Evolutionary conservation across 2,888 invertebrate species (phyloP).

Genomic region (Lysandra bellargus): DNA sequence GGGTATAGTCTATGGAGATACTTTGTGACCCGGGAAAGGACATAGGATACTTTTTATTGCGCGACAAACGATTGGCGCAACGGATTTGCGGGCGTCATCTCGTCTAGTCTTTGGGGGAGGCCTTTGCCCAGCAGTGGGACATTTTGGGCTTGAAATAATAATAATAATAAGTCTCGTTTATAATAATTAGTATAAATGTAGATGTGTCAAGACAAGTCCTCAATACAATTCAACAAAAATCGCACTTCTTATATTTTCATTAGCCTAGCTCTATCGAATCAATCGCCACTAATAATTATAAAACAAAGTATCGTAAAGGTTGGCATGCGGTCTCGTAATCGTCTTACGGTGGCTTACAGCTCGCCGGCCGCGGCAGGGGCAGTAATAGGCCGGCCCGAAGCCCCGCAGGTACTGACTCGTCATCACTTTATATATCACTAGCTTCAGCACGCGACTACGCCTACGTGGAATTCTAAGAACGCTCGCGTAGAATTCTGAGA

Average conservation of each 20-base stretch:
- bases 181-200: too few species aligned
- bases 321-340: slow-evolving; percentile 22
- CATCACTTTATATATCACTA: slow-evolving; percentile 3
- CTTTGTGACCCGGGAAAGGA: too few species aligned
- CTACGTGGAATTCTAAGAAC: neutral
- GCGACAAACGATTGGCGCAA: too few species aligned
- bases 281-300: neutral
- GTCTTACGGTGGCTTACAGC: slow-evolving; percentile 25
- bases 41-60: too few species aligned
- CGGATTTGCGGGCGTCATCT: too few species aligned
- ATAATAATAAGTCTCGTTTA: too few species aligned
- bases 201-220: too few species aligned
- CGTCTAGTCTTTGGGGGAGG: too few species aligned
- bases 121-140: too few species aligned
- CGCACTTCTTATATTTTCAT: neutral
- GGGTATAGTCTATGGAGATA: too few species aligned
- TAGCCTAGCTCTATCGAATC: neutral
- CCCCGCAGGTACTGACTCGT: neutral
- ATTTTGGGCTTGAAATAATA: too few species aligned
- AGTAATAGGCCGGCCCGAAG: slow-evolving; percentile 7
- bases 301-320: slow-evolving; percentile 22
- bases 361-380: neutral
- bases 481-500: too few species aligned
- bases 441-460: neutral
- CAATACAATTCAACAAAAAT: neutral